Conservation (phyloP, 2,797 vertebrate species). For the Bradypodion pumilum region DNA sequence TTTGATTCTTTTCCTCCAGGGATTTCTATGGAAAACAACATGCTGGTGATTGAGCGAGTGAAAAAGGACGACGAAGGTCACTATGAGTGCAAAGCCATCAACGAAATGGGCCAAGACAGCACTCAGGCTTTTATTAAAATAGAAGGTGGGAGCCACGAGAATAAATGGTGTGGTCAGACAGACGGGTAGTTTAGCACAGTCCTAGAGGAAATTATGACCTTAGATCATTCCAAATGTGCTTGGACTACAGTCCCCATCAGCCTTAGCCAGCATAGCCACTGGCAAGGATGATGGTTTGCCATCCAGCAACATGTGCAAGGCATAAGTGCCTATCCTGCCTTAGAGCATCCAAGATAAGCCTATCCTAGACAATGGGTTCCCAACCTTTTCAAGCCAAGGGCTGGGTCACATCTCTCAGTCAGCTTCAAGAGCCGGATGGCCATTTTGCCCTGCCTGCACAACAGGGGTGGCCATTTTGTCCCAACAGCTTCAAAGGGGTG, state of each 20-base stretch:
- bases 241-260: background rate
- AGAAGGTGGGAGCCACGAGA: slow-evolving; percentile 77
- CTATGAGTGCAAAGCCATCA: slow-evolving; percentile 86
- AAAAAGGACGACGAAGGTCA: slow-evolving; percentile 92
- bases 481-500: too few species aligned
- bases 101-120: slow-evolving; percentile 79
- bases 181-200: background rate
- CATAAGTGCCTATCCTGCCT: background rate
- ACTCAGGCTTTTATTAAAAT: slow-evolving; percentile 85
- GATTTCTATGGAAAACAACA: slow-evolving; percentile 79
- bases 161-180: too few species aligned
- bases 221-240: background rate
- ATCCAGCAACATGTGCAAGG: too few species aligned
- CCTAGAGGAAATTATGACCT: background rate
- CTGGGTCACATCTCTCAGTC: too few species aligned
- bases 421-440: too few species aligned
- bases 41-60: slow-evolving; percentile 86
- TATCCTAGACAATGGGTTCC: too few species aligned
- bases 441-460: too few species aligned
- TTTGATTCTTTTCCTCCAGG: slow-evolving; percentile 72
- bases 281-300: background rate
- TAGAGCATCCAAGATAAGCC: background rate
- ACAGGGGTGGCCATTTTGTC: too few species aligned
- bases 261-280: background rate
- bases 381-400: too few species aligned